phyloP scores from a whole-genome alignment of 2,888 invertebrate species.

The Drosophila eohydei region DNA sequence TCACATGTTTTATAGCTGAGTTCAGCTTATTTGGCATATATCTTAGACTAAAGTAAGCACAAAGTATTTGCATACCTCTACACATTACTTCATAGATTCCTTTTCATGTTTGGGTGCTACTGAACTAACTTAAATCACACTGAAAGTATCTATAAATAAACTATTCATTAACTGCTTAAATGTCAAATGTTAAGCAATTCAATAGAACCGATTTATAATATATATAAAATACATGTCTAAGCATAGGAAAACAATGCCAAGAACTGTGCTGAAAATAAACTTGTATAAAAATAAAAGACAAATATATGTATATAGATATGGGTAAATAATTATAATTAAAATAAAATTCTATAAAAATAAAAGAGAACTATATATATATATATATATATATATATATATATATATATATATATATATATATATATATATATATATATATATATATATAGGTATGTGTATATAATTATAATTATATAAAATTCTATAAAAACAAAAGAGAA shows the following conservation, averaged over 20 bases:
- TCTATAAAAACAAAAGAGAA: too few species aligned
- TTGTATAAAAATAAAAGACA: neutral
- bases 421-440: neutral
- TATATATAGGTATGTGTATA: too few species aligned
- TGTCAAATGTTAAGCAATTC: neutral
- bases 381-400: neutral
- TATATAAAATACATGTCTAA: neutral
- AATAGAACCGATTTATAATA: conserved; percentile 5
- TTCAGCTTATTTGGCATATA: too few species aligned
- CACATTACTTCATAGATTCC: neutral
- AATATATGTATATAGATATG: neutral
- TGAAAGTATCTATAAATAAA: neutral
- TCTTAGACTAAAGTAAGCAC: too few species aligned
- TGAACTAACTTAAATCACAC: neutral
- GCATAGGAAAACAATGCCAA: neutral
- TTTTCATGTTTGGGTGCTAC: neutral
- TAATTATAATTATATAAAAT: too few species aligned
- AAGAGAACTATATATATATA: too few species aligned
- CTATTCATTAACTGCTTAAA: neutral
- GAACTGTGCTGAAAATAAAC: neutral
- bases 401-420: too few species aligned
- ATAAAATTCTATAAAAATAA: too few species aligned
- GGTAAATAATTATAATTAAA: too few species aligned
- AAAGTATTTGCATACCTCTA: too few species aligned
- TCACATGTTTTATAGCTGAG: too few species aligned